Evolutionary conservation across 1,140 invertebrate genomes (phyloP).

Genomic region (Hycleus cichorii): DNA sequence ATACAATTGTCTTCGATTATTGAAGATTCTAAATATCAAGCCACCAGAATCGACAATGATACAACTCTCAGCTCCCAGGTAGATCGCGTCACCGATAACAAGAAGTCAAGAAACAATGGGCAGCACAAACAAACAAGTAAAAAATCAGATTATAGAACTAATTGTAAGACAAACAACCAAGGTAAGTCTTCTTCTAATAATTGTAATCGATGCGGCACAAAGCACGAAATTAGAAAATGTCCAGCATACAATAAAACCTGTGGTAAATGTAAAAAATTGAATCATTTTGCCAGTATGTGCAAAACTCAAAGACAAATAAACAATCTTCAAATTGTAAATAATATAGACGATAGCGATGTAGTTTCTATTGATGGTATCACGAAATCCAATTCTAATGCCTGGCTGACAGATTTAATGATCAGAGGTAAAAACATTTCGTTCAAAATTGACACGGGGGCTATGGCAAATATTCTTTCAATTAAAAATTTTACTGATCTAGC

Average conservation of each 20-base stretch:
- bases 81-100: background rate
- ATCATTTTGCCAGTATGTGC: constrained; percentile 24
- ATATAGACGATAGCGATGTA: constrained; percentile 1
- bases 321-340: constrained; percentile 7
- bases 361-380: background rate
- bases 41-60: background rate
- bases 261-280: constrained; percentile 16
- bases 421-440: constrained; percentile 16
- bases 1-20: constrained; percentile 19
- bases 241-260: constrained; percentile 21
- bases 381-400: constrained; percentile 7
- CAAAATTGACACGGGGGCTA: constrained; percentile 23
- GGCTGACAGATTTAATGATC: constrained; percentile 16
- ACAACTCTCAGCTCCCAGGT: background rate
- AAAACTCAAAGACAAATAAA: background rate
- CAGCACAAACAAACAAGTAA: background rate
- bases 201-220: constrained; percentile 4
- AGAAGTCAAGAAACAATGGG: background rate
- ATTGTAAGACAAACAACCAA: background rate
- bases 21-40: constrained; percentile 11
- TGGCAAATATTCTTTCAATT: constrained; percentile 21
- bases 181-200: background rate
- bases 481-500: constrained; percentile 12
- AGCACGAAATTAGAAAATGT: constrained; percentile 17
- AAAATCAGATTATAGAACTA: background rate